Evolutionary conservation across 2,797 vertebrate species (phyloP), one percentile per base, ranked within the genome.

Genomic region (Mastacembelus armatus): DNA sequence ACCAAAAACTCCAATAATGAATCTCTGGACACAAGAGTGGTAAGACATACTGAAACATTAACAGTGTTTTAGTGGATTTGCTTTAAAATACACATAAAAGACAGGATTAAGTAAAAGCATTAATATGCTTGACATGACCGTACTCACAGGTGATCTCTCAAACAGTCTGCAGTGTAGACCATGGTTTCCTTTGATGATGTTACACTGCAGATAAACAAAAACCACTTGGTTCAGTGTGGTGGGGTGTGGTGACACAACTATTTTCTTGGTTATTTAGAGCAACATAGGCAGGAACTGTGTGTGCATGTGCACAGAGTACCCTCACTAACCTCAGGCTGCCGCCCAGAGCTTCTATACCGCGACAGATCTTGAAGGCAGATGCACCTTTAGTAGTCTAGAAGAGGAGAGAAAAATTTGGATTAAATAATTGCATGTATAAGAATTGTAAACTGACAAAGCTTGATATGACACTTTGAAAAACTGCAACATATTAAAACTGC

Each of bases 281-380:
- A 30, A 51, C 16, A 35, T 32, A 51, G 39, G 3, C 14, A 30
- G 19, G 18, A 42, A 56, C 6, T 10, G 19, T 60, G 14, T 49
- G 48, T 49, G 26, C 10, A n/a, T 32, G 36, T 48, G 16, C 27
- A 55, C 11, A 50, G 12, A 51, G 26, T 1, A 10, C 10, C 54
- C 66, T 21, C 29, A 94, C 95, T 91, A 78, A 98, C 97, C 95
- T 96, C 79, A 98, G 86, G 80, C 89, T 95, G 55, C 94, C 95
- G 29, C 96, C 97, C 49, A 96, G 82, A 35, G 95, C 95, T 90
- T 98, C 96, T 69, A 98, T 88, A 64, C 95, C 91, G 7, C 94
- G 95, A 45, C 95, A 97, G 85, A 98, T 94, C 88, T 89, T 96
- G 77, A 98, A 98, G 32, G 95, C 93, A 10, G 97, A 97, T 0